phyloP scores from a whole-genome alignment of 2,797 vertebrate species.

The Sebastes hopkinsi region DNA sequence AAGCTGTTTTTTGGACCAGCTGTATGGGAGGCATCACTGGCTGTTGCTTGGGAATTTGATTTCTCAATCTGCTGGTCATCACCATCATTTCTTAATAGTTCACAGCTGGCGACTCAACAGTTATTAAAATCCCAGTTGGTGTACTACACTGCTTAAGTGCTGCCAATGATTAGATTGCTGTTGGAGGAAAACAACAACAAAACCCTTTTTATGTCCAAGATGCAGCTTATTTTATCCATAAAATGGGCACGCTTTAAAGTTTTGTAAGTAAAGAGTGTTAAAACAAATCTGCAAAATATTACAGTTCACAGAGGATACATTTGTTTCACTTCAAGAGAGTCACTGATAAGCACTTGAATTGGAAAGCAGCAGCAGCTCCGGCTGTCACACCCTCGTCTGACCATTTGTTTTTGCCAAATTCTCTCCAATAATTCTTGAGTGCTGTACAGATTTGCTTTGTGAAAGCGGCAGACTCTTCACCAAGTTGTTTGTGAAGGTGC shows the following conservation, averaged over 20 bases:
- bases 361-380: slow-evolving; percentile 35
- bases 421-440: slow-evolving; percentile 27
- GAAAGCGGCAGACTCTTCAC: not conserved
- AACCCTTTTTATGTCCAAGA: slow-evolving; percentile 14
- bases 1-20: slow-evolving; percentile 54
- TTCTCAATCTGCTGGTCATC: slow-evolving; percentile 74
- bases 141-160: slow-evolving; percentile 48
- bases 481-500: slow-evolving; percentile 4
- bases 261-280: slow-evolving; percentile 4
- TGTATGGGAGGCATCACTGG: slow-evolving; percentile 55
- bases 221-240: slow-evolving; percentile 16
- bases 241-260: slow-evolving; percentile 26
- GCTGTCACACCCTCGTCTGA: not conserved
- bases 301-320: slow-evolving; percentile 2
- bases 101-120: slow-evolving; percentile 78
- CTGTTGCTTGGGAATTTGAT: slow-evolving; percentile 58
- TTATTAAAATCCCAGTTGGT: slow-evolving; percentile 73
- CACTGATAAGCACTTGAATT: slow-evolving; percentile 34
- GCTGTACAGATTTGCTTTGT: slow-evolving; percentile 15
- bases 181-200: slow-evolving; percentile 24
- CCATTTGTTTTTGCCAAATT: slow-evolving; percentile 35
- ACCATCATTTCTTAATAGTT: slow-evolving; percentile 73
- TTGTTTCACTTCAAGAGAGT: slow-evolving; percentile 37
- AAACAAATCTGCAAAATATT: slow-evolving; percentile 20
- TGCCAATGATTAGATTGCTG: slow-evolving; percentile 65